Conservation (phyloP, 2,113 vertebrate genomes). For the Vulpes vulpes region DNA sequence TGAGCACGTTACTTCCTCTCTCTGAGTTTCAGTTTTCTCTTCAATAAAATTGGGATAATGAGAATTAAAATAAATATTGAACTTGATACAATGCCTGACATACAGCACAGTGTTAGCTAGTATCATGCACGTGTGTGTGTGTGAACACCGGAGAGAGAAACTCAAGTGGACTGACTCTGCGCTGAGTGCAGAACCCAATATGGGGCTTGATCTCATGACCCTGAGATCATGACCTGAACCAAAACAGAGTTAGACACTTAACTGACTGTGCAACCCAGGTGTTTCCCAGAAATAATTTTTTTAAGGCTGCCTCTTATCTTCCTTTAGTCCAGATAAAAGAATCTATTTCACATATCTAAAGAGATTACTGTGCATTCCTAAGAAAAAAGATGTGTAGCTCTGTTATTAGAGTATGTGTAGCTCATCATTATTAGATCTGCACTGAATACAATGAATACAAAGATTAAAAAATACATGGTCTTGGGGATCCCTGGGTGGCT, state of each 20-base stretch:
- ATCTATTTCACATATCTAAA: constrained; percentile 43
- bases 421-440: constrained; percentile 21
- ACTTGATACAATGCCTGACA: constrained; percentile 25
- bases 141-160: neutral
- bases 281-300: neutral
- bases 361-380: constrained; percentile 35
- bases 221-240: neutral
- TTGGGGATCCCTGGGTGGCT: too few relatives aligned
- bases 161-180: neutral
- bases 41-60: constrained; percentile 57
- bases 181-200: neutral
- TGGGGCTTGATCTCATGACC: neutral
- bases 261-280: neutral
- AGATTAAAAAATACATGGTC: neutral
- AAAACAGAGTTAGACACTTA: neutral
- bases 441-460: constrained; percentile 24
- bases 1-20: constrained; percentile 34
- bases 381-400: constrained; percentile 20
- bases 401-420: neutral
- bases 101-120: neutral
- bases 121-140: neutral
- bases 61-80: constrained; percentile 48
- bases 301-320: constrained; percentile 31
- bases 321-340: constrained; percentile 41
- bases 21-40: constrained; percentile 48